Evolutionary conservation across 2,888 invertebrate genomes (phyloP).

Genomic region (Automeris io): DNA sequence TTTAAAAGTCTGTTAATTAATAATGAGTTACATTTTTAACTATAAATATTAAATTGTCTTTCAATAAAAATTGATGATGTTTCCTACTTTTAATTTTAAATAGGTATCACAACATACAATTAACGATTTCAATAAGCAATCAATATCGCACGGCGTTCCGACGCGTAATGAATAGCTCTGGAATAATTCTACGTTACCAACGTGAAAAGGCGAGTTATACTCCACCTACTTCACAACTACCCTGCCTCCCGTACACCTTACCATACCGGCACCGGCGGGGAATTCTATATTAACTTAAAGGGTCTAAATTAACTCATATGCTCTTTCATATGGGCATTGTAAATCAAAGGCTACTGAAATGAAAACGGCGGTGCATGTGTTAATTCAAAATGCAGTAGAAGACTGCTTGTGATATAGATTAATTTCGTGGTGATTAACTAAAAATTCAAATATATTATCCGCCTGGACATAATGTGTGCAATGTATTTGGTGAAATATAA

Average conservation of each 20-base stretch:
- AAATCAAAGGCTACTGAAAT: conserved; percentile 65
- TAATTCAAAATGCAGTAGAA: conserved; percentile 49
- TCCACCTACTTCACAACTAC: conserved; percentile 28
- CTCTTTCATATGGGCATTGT: conserved; percentile 62
- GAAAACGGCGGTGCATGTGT: conserved; percentile 59
- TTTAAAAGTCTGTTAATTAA: no score
- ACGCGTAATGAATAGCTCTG: conserved; percentile 50
- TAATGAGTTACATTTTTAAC: no score
- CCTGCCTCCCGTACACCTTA: conserved; percentile 22
- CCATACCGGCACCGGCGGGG: conserved; percentile 20
- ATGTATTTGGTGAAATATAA: not conserved
- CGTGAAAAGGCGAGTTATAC: conserved; percentile 47
- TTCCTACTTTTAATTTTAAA: conserved; percentile 8
- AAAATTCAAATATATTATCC: conserved; percentile 43
- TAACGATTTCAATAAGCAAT: conserved; percentile 54
- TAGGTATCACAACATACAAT: conserved; percentile 21
- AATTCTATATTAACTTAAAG: conserved; percentile 32
- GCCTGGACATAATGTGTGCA: conserved; percentile 28
- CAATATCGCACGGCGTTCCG: conserved; percentile 47
- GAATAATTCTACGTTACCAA: conserved; percentile 52
- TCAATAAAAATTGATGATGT: no score
- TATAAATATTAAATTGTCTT: no score
- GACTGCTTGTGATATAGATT: conserved; percentile 46
- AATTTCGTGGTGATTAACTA: conserved; percentile 51
- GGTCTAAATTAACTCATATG: conserved; percentile 45